Evolutionary conservation across 2,113 vertebrate species (phyloP).

Genomic region (Semnornis frantzii): DNA sequence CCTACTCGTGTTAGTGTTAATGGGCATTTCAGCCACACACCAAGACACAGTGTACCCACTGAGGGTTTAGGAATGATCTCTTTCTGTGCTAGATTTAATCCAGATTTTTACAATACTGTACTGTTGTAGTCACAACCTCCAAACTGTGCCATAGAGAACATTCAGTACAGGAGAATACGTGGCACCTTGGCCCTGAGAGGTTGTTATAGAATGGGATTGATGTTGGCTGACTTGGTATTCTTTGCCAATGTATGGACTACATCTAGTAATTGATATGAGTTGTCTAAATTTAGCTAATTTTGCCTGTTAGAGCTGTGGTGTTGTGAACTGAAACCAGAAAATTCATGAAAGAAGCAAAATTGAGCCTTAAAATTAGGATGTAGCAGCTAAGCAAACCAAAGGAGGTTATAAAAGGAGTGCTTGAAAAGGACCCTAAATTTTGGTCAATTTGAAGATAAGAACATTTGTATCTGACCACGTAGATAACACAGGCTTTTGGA

Average conservation of each 20-base stretch:
- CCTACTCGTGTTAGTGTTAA: conserved; percentile 38
- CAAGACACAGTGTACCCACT: conserved; percentile 11
- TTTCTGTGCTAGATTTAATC: conserved; percentile 48
- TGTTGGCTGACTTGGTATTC: neutral
- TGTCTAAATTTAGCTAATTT: neutral
- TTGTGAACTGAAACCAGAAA: neutral
- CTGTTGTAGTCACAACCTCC: neutral
- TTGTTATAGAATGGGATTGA: neutral
- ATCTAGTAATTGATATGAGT: neutral
- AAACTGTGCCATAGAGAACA: neutral
- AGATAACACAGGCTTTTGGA: neutral
- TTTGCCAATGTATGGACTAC: neutral
- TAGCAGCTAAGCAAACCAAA: neutral
- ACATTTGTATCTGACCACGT: neutral
- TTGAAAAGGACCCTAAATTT: neutral
- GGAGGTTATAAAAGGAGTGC: neutral
- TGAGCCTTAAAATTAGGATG: neutral
- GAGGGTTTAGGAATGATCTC: conserved; percentile 30
- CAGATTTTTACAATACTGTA: conserved; percentile 18
- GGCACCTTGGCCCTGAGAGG: neutral
- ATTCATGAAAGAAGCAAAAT: neutral
- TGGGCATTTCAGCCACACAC: conserved; percentile 40
- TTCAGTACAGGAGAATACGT: neutral
- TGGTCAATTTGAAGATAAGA: neutral
- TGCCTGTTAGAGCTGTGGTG: neutral